Evolutionary conservation across 2,113 vertebrate genomes (phyloP), one percentile per base, ranked within the genome.

Genomic region (Pterocles orientalis): DNA sequence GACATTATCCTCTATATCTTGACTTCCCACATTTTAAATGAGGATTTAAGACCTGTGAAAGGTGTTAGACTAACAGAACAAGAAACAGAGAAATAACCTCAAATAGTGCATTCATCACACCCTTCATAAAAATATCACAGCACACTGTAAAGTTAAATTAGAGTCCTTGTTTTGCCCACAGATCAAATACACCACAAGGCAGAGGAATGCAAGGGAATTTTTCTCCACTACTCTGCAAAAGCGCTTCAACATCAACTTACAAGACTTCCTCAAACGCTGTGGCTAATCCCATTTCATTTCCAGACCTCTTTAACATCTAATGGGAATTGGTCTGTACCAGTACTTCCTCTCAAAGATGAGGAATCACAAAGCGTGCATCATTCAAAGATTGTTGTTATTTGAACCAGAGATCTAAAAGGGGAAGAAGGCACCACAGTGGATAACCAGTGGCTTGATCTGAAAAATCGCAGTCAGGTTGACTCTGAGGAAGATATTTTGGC

Each of bases 101-200:
- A 91, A 97, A 86, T 18, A 89, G 51, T 34, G 53, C 64, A 86
- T 0, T 2, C 80, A 88, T 95, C 84, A 92, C 41, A 4, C 78
- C 79, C 88, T 95, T 79, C 64, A 65, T 69, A 96, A 96, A 94
- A 95, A 95, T 83, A 93, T 94, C 90, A 69, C 72, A 86, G 72
- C 84, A 92, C 69, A 26, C 86, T 69, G 61, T 92, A 96, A 96
- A 96, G 51, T 69, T 86, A 71, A 95, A 93, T 94, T 83, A 90
- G 71, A 81, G 34, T 82, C 62, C 82, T 83, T 88, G 45, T 92
- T 96, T 94, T 94, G 80, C 88, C 69, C 72, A 47, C 41, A 92
- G 92, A 94, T 96, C 90, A 96, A 96, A 95, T 39, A 79, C 53
- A 93, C 88, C 92, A 65, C 86, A 88, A 86, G 83, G 41, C 69